A percentile compares a stretch with the other conserved stretches of the same genome.
These are phyloP conservation scores for Pempheris klunzingeri DNA, from an alignment of 2,797 vertebrate genomes.

Conservation along the genomic window DNA sequence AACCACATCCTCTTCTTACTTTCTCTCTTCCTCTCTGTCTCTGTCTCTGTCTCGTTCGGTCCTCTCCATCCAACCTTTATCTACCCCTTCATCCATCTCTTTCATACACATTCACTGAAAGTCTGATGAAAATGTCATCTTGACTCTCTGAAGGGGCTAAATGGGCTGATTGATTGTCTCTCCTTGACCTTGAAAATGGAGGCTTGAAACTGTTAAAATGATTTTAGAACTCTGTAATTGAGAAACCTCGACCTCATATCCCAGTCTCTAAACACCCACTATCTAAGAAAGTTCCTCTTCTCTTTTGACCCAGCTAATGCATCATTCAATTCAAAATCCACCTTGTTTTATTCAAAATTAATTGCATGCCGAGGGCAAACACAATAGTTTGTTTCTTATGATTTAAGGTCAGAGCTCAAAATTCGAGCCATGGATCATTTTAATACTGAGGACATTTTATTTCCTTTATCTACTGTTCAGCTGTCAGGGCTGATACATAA, in stretches of 20 bases:
- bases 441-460: slow-evolving; percentile 30
- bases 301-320: slow-evolving; percentile 6
- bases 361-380: slow-evolving; percentile 9
- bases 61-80: slow-evolving; percentile 31
- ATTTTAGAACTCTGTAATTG: slow-evolving; percentile 19
- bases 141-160: slow-evolving; percentile 26
- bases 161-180: slow-evolving; percentile 26
- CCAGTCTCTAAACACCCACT: slow-evolving; percentile 2
- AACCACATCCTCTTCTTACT: slow-evolving; percentile 39
- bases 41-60: slow-evolving; percentile 27
- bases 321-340: slow-evolving; percentile 4
- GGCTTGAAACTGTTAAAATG: slow-evolving; percentile 21
- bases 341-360: not conserved
- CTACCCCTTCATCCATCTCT: not conserved
- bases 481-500: slow-evolving; percentile 9
- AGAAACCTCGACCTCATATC: not conserved
- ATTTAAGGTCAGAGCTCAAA: slow-evolving; percentile 24
- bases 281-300: slow-evolving; percentile 3
- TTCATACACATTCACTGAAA: slow-evolving; percentile 13
- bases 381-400: slow-evolving; percentile 16
- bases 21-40: slow-evolving; percentile 20
- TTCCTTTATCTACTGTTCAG: slow-evolving; percentile 33
- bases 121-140: slow-evolving; percentile 19
- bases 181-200: slow-evolving; percentile 34
- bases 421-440: slow-evolving; percentile 32